Percentiles rank a stretch among this genome's conserved stretches.
These are phyloP conservation scores for Thermophis baileyi DNA, from an alignment of 2,113 vertebrate genomes.

Conservation along the genomic window DNA sequence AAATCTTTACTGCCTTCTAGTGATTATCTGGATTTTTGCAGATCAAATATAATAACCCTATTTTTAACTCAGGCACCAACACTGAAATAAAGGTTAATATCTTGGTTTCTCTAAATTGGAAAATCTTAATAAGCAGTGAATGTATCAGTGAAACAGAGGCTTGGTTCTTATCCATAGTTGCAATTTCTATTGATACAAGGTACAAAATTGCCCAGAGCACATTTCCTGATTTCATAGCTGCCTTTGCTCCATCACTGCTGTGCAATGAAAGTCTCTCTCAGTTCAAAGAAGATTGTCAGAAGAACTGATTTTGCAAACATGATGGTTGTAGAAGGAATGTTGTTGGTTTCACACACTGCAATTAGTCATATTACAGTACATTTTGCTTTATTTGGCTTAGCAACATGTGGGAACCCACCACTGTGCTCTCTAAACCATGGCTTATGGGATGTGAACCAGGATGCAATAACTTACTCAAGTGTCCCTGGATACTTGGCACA, in stretches of 20 bases:
- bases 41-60: background rate
- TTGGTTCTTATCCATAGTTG: background rate
- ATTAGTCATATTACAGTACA: background rate
- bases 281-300: background rate
- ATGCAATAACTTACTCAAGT: background rate
- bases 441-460: background rate
- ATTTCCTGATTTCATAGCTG: background rate
- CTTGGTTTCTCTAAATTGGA: background rate
- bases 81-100: background rate
- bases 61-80: background rate
- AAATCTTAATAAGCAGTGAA: background rate
- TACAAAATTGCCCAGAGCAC: background rate
- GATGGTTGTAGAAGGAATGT: background rate
- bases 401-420: background rate
- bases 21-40: background rate
- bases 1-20: background rate
- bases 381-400: background rate
- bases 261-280: background rate
- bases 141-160: background rate
- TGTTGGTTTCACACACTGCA: background rate
- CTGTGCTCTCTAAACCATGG: background rate
- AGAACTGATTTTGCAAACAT: background rate
- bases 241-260: background rate
- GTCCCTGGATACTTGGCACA: background rate
- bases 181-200: background rate